Evolutionary conservation across 2,113 vertebrate genomes (phyloP).

Genomic region (Nothoprocta pentlandii): DNA sequence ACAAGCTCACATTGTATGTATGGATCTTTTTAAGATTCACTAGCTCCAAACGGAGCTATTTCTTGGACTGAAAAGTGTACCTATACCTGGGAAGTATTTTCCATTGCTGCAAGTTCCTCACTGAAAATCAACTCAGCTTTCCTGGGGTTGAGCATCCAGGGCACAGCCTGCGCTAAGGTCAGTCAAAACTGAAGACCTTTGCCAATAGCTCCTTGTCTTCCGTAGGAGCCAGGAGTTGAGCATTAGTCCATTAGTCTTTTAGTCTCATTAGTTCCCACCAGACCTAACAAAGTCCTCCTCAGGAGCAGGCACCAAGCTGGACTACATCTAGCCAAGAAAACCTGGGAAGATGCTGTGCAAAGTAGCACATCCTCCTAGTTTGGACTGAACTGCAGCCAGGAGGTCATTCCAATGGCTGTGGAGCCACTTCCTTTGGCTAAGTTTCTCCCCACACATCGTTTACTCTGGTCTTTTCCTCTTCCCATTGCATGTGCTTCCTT

Average conservation of each 20-base stretch:
- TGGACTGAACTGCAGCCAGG: neutral
- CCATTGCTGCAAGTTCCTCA: neutral
- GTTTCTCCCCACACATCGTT: neutral
- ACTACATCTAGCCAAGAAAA: neutral
- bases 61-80: neutral
- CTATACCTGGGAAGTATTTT: neutral
- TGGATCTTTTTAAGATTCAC: neutral
- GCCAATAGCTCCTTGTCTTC: neutral
- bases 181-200: slow-evolving; percentile 18
- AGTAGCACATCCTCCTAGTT: neutral
- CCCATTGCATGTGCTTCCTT: neutral
- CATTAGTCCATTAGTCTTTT: too few species aligned
- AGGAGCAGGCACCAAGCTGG: neutral
- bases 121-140: neutral
- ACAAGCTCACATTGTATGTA: neutral
- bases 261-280: neutral
- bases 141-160: neutral
- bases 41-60: neutral
- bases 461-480: neutral
- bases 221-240: neutral
- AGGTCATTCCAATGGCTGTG: fast-evolving
- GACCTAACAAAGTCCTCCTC: neutral
- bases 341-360: neutral
- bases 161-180: neutral
- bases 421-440: neutral